Conservation (phyloP, 2,888 invertebrate genomes). For the Nemoura dubitans region DNA sequence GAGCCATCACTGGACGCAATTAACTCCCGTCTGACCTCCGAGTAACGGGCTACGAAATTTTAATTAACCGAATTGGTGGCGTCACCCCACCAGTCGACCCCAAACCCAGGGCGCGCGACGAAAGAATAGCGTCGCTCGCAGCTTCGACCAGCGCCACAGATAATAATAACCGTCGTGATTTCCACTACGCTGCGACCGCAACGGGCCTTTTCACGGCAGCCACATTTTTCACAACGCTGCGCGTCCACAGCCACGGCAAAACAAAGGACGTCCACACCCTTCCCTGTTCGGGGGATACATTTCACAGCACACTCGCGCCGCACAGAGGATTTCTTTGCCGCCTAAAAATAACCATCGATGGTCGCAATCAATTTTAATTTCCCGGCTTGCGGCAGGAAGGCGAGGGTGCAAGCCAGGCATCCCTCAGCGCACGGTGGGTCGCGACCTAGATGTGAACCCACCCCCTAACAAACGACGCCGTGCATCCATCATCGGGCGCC, state of each 20-base stretch:
- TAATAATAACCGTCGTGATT: too few species aligned
- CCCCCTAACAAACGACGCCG: neutral
- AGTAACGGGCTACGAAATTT: neutral
- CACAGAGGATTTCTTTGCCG: neutral
- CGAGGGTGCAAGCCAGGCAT: neutral
- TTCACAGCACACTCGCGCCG: neutral
- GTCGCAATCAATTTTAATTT: slow-evolving; percentile 4
- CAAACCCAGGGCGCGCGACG: neutral
- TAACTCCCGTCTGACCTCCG: neutral
- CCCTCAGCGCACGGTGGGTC: neutral
- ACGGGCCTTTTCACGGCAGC: neutral
- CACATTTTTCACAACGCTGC: neutral
- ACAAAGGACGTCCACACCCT: neutral
- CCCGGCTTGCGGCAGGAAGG: neutral
- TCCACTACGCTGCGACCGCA: too few species aligned
- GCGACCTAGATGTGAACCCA: too few species aligned
- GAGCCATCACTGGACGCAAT: slow-evolving; percentile 15
- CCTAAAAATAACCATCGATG: neutral
- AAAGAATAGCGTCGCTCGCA: neutral
- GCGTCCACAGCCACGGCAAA: neutral
- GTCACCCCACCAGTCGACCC: too few species aligned
- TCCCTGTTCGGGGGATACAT: neutral
- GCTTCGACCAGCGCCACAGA: too few species aligned
- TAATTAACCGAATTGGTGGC: neutral
- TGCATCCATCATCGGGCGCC: neutral